Evolutionary conservation across 2,797 vertebrate species (phyloP).

Genomic region (Nasua narica): DNA sequence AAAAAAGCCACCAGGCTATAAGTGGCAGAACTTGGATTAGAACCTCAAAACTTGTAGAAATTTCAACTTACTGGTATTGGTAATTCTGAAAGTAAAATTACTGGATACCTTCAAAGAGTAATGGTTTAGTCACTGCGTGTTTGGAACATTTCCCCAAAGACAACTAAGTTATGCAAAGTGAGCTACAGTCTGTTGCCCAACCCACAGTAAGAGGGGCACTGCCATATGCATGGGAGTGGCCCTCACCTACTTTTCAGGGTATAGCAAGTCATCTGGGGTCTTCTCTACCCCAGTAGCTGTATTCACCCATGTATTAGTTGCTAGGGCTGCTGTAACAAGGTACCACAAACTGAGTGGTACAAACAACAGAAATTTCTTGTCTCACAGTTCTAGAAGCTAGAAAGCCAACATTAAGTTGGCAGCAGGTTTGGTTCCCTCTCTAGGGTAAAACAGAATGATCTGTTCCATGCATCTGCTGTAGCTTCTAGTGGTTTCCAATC

Average conservation of each 20-base stretch:
- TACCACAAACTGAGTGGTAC: background rate
- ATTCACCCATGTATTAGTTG: background rate
- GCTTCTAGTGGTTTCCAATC: background rate
- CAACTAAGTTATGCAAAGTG: background rate
- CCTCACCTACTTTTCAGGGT: background rate
- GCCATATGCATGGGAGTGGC: background rate
- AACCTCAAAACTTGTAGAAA: background rate
- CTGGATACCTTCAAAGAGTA: background rate
- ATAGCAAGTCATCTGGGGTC: background rate
- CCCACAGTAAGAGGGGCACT: too few relatives aligned
- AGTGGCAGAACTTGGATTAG: background rate
- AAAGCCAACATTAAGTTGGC: background rate
- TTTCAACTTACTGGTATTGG: background rate
- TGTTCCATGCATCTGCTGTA: too few relatives aligned
- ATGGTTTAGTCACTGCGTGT: background rate
- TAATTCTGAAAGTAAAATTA: background rate
- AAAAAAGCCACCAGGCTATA: background rate
- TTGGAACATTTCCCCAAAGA: background rate
- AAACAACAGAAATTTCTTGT: background rate
- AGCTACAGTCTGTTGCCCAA: background rate
- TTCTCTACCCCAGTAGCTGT: background rate
- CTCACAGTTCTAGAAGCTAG: background rate
- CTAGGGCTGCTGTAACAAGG: background rate
- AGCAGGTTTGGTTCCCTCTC: background rate
- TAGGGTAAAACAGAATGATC: background rate